Base-by-base conservation (phyloP, 2,888 invertebrate species). In the Dioctria rufipes region DNA sequence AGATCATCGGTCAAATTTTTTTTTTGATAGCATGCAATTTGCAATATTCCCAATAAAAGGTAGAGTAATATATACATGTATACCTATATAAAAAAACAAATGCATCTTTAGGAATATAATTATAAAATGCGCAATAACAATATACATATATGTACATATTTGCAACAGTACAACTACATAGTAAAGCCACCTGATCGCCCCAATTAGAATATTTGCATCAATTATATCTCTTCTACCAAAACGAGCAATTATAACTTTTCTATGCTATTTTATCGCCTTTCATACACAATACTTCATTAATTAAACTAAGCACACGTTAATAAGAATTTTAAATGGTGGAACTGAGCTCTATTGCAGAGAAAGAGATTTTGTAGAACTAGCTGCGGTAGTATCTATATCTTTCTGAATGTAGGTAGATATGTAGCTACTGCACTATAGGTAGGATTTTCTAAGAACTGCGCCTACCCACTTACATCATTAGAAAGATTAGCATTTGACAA, bases 1-100 rank as follows among this genome's bases (percentile, higher is more conserved):
- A 73, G 73, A 73, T 60, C 54, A 73, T 73, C 73, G 73, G 73
- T 73, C 60, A 43, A 73, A 73, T 73, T 13, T 58, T n/a, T 58
- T n/a, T 40, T 73, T 39, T 25, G 8, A 58, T 49, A 11, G 8
- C n/a, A 58, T 13, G 58, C 61, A 61, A 25, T 11, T n/a, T 54
- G 54, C 25, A 25, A 25, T 25, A 25, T 25, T 25, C 25, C 25
- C 25, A 25, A 25, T 25, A 25, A 25, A 25, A 25, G 25, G 25
- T 25, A 25, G 25, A 25, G 25, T 25, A 25, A 25, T 25, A 25
- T 25, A 25, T 25, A 25, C 2, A 25, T 2, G 1, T 25, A 25
- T 25, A 25, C 1, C 54, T n/a, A n/a, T 11, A 11, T 11, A 9
- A 11, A 11, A 61, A 37, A 25, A 6, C 2, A 37, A 39, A 25